Percentiles rank a stretch among this genome's conserved stretches.
Evolutionary conservation across 2,797 vertebrate genomes (phyloP).

Genomic region (Buceros bicornis): DNA sequence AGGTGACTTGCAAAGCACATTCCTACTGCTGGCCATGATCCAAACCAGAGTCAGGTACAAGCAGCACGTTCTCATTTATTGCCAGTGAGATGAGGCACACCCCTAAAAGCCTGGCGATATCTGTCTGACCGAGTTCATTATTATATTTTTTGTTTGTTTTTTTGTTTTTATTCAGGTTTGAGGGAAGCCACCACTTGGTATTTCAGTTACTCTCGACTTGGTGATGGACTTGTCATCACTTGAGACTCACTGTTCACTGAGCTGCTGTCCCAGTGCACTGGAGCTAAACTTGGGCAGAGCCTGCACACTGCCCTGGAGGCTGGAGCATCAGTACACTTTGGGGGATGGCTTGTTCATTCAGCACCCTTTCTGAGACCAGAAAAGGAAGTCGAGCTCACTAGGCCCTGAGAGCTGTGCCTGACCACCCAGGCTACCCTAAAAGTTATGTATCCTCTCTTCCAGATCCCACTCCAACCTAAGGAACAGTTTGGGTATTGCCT

Average conservation of each 20-base stretch:
- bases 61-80: too few relatives aligned
- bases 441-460: not conserved
- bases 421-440: not conserved
- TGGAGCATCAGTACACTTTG: not conserved
- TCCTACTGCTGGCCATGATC: too few relatives aligned
- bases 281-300: not conserved
- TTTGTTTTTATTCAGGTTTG: not conserved
- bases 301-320: not conserved
- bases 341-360: not conserved
- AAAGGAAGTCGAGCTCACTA: not conserved
- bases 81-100: not conserved
- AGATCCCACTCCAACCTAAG: not conserved
- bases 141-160: not conserved
- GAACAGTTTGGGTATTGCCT: not conserved
- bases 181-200: not conserved
- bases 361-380: not conserved
- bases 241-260: not conserved
- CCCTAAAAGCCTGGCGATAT: not conserved
- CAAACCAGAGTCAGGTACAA: too few relatives aligned
- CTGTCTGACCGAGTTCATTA: not conserved
- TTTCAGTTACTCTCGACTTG: not conserved
- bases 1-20: too few relatives aligned
- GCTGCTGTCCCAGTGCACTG: rapidly evolving
- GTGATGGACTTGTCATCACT: not conserved
- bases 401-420: not conserved